Evolutionary conservation across 1,140 invertebrate genomes (phyloP).

Genomic region (Panagrolaimus sp.): DNA sequence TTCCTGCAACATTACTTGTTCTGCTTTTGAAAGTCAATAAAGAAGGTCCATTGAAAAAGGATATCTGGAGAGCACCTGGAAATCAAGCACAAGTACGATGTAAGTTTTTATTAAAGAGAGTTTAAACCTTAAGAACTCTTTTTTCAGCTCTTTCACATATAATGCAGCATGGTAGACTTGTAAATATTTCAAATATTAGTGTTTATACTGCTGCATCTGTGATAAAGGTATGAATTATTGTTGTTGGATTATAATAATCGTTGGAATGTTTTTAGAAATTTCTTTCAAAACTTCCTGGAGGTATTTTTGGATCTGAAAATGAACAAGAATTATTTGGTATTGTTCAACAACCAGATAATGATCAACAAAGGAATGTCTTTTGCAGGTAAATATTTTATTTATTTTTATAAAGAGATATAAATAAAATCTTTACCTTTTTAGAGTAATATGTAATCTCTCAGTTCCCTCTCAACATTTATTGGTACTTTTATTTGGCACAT

Average conservation of each 20-base stretch:
- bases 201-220: slow-evolving; percentile 97
- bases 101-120: slow-evolving; percentile 3
- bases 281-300: slow-evolving; percentile 89
- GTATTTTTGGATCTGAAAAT: slow-evolving; percentile 82
- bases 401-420: background rate
- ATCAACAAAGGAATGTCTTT: slow-evolving; percentile 82
- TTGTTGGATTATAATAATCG: slow-evolving; percentile 23
- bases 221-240: slow-evolving; percentile 68
- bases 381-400: slow-evolving; percentile 69
- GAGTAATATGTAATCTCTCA: slow-evolving; percentile 79
- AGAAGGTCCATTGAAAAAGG: slow-evolving; percentile 81
- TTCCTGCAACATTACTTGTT: slow-evolving; percentile 63
- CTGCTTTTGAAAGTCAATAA: slow-evolving; percentile 87
- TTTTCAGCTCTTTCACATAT: slow-evolving; percentile 94
- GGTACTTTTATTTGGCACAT: slow-evolving; percentile 91
- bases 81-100: slow-evolving; percentile 66
- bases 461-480: slow-evolving; percentile 83
- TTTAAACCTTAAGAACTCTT: slow-evolving; percentile 65
- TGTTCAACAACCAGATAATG: slow-evolving; percentile 66
- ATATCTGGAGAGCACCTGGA: slow-evolving; percentile 86
- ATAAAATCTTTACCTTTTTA: slow-evolving; percentile 61
- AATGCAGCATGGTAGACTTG: slow-evolving; percentile 81
- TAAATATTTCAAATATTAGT: slow-evolving; percentile 95
- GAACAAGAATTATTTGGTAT: slow-evolving; percentile 84
- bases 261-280: slow-evolving; percentile 66